phyloP scores from a whole-genome alignment of 2,797 vertebrate genomes.

The Fundulus diaphanus region DNA sequence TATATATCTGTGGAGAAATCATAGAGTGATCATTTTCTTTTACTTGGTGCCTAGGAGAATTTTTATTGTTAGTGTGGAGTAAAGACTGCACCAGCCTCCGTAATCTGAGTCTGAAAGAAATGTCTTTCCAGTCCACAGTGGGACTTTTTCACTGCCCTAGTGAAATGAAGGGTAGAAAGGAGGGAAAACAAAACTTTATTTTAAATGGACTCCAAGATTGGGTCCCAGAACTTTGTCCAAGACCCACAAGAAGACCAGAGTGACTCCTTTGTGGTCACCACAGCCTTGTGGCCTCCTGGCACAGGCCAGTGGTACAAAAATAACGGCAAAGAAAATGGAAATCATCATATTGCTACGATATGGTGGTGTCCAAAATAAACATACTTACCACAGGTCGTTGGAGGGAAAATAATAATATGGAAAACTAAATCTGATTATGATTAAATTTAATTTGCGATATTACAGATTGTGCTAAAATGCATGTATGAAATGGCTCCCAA shows the following conservation, averaged over 20 bases:
- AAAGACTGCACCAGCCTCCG: constrained; percentile 32
- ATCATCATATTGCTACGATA: constrained; percentile 70
- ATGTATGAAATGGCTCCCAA: constrained; percentile 2
- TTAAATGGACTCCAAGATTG: constrained; percentile 56
- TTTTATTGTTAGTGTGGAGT: constrained; percentile 34
- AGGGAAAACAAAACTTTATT: constrained; percentile 37
- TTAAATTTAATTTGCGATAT: constrained; percentile 19
- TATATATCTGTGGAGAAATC: not conserved
- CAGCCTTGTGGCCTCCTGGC: constrained; percentile 67
- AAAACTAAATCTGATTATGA: constrained; percentile 59
- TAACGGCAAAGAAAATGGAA: constrained; percentile 78
- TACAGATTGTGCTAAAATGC: constrained; percentile 29
- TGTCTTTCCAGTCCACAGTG: constrained; percentile 30
- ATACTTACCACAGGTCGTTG: constrained; percentile 31
- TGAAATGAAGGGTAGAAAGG: constrained; percentile 58
- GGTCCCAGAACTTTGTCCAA: constrained; percentile 60
- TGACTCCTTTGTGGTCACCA: constrained; percentile 66
- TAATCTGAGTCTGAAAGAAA: constrained; percentile 35
- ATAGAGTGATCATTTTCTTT: constrained; percentile 14
- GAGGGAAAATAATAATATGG: constrained; percentile 49
- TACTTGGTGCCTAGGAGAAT: constrained; percentile 39
- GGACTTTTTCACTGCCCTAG: constrained; percentile 41
- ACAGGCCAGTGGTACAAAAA: constrained; percentile 69
- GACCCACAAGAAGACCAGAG: constrained; percentile 74
- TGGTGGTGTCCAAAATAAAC: constrained; percentile 71